Conservation (phyloP, 2,888 invertebrate genomes). For the Brachyptera putata region DNA sequence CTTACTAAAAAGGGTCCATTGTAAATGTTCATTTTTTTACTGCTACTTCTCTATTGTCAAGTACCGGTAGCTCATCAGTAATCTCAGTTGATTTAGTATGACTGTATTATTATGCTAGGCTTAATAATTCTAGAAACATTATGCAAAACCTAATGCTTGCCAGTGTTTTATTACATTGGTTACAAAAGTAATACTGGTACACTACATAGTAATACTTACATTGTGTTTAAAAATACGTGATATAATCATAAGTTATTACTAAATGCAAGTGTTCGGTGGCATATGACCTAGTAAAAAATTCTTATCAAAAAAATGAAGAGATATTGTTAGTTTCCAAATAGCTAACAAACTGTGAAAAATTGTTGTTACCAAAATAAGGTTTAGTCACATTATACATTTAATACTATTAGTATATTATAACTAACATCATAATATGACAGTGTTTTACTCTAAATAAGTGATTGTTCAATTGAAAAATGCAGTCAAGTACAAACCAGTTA, state of each 20-base stretch:
- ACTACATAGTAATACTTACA: too few species aligned
- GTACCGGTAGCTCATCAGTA: too few species aligned
- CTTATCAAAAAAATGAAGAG: too few species aligned
- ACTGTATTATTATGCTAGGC: too few species aligned
- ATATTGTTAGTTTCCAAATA: too few species aligned
- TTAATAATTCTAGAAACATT: too few species aligned
- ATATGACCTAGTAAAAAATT: too few species aligned
- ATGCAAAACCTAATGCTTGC: too few species aligned
- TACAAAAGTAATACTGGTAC: background rate
- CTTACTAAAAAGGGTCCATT: too few species aligned
- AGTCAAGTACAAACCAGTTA: constrained; percentile 35
- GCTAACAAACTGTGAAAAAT: background rate
- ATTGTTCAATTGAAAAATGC: constrained; percentile 28
- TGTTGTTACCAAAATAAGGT: background rate
- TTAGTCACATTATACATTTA: background rate
- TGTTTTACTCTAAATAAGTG: constrained; percentile 15
- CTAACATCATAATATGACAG: background rate
- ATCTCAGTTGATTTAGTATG: too few species aligned
- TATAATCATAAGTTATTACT: background rate
- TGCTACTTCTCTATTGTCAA: too few species aligned
- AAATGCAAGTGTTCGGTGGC: background rate
- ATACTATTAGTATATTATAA: background rate
- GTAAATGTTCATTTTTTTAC: too few species aligned
- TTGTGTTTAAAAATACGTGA: background rate
- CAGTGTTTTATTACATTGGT: background rate